Evolutionary conservation across 2,113 vertebrate genomes (phyloP).

Genomic region (Tenebrosternarchus preto): DNA sequence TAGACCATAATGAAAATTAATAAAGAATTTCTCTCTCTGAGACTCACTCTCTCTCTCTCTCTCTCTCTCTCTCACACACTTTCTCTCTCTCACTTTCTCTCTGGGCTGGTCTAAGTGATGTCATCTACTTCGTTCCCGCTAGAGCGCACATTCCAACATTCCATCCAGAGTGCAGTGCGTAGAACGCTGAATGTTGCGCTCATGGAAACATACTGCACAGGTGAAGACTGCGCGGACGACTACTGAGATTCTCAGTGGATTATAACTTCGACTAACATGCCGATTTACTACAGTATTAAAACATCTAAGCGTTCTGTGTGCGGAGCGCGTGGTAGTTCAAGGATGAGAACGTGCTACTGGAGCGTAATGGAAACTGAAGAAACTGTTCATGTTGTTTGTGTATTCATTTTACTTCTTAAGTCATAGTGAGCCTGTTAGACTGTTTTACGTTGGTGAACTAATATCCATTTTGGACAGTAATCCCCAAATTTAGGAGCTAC

Average conservation of each 20-base stretch:
- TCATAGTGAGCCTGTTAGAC: background rate
- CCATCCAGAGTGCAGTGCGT: slow-evolving; percentile 18
- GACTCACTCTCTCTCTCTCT: background rate
- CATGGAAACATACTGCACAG: background rate
- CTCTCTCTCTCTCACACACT: too few species aligned
- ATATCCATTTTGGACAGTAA: too few species aligned
- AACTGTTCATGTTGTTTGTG: background rate
- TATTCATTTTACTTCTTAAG: background rate
- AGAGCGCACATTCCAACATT: slow-evolving; percentile 28
- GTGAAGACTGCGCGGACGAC: background rate
- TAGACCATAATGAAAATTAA: slow-evolving; percentile 8
- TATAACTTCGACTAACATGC: background rate
- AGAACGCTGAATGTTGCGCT: too few species aligned
- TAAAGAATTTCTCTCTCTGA: background rate
- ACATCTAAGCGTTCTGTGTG: too few species aligned
- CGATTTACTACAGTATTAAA: too few species aligned
- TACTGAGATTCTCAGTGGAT: background rate
- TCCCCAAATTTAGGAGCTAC: background rate
- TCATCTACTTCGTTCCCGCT: slow-evolving; percentile 38
- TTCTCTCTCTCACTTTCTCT: background rate
- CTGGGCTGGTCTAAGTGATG: slow-evolving; percentile 50
- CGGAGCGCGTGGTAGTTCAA: background rate
- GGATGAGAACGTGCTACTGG: slow-evolving; percentile 5
- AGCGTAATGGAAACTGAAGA: slow-evolving; percentile 8
- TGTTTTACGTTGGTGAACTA: background rate